Evolutionary conservation across 1,140 invertebrate species (phyloP).

Genomic region (Sycobia sp.): DNA sequence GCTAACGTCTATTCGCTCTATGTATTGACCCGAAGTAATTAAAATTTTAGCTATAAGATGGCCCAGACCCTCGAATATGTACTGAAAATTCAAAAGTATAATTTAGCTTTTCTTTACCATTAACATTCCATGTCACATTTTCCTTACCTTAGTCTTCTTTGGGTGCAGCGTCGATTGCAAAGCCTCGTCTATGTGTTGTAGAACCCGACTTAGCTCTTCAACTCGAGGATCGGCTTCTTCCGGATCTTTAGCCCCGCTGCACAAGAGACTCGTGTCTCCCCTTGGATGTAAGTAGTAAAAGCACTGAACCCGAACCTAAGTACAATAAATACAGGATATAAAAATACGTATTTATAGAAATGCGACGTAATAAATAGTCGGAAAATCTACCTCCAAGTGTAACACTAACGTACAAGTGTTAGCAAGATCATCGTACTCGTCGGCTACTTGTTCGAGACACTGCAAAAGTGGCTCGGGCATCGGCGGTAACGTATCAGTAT

Average conservation of each 20-base stretch:
- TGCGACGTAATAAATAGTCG: neutral
- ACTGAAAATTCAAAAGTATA: slow-evolving; percentile 65
- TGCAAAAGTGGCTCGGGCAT: slow-evolving; percentile 49
- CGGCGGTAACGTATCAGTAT: slow-evolving; percentile 51
- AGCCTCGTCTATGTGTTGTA: slow-evolving; percentile 80
- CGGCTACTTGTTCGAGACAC: slow-evolving; percentile 65
- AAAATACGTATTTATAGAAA: slow-evolving; percentile 6
- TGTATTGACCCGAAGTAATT: slow-evolving; percentile 80
- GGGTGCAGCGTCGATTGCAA: slow-evolving; percentile 74
- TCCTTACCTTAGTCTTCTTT: slow-evolving; percentile 76
- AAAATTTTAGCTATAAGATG: slow-evolving; percentile 85
- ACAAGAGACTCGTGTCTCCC: slow-evolving; percentile 65
- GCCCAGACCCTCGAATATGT: slow-evolving; percentile 92
- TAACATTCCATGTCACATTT: too few relatives aligned
- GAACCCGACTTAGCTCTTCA: slow-evolving; percentile 78
- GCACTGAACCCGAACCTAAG: slow-evolving; percentile 84
- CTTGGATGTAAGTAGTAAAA: slow-evolving; percentile 87
- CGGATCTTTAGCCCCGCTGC: slow-evolving; percentile 59
- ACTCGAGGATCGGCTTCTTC: slow-evolving; percentile 84
- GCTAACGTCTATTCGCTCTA: slow-evolving; percentile 79
- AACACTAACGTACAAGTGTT: slow-evolving; percentile 89
- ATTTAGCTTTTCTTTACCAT: too few relatives aligned
- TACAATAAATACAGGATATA: neutral
- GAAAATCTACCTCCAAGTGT: slow-evolving; percentile 79
- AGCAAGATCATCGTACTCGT: slow-evolving; percentile 85